A percentile compares a stretch with the other conserved stretches of the same genome.
Conservation (phyloP, 2,888 invertebrate genomes). For the Unio delphinus region DNA sequence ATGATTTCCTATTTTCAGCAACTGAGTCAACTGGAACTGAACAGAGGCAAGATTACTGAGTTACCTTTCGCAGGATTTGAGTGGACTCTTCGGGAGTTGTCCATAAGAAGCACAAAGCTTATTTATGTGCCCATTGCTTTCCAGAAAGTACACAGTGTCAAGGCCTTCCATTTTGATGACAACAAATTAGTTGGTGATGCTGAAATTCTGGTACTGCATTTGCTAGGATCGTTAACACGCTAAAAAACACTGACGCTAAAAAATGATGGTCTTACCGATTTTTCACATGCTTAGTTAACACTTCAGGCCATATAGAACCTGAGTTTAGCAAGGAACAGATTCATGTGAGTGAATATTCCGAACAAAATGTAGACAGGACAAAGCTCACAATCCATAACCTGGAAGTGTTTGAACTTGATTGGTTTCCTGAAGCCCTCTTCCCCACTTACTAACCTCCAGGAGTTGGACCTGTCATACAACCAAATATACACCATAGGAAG, state of each 20-base stretch:
- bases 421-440: conserved; percentile 38
- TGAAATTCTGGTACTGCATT: conserved; percentile 37
- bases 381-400: conserved; percentile 29
- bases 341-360: conserved; percentile 36
- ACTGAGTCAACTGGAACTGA: conserved; percentile 23
- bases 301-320: conserved; percentile 24
- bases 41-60: conserved; percentile 23
- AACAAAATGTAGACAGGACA: conserved; percentile 14
- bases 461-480: conserved; percentile 37
- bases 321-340: conserved; percentile 29
- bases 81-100: conserved; percentile 28
- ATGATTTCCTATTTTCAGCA: conserved; percentile 29
- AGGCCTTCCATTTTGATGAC: conserved; percentile 38
- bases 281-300: conserved; percentile 32
- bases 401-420: conserved; percentile 28
- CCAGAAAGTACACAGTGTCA: conserved; percentile 20
- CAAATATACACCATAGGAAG: conserved; percentile 39
- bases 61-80: conserved; percentile 40
- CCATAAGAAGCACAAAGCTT: conserved; percentile 28
- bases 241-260: conserved; percentile 24
- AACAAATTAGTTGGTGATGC: conserved; percentile 30
- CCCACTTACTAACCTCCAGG: conserved; percentile 11
- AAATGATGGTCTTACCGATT: conserved; percentile 33
- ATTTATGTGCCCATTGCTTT: conserved; percentile 32
- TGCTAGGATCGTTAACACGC: conserved; percentile 19